phyloP scores from a whole-genome alignment of 2,113 vertebrate genomes.

The Tachysurus vachellii region DNA sequence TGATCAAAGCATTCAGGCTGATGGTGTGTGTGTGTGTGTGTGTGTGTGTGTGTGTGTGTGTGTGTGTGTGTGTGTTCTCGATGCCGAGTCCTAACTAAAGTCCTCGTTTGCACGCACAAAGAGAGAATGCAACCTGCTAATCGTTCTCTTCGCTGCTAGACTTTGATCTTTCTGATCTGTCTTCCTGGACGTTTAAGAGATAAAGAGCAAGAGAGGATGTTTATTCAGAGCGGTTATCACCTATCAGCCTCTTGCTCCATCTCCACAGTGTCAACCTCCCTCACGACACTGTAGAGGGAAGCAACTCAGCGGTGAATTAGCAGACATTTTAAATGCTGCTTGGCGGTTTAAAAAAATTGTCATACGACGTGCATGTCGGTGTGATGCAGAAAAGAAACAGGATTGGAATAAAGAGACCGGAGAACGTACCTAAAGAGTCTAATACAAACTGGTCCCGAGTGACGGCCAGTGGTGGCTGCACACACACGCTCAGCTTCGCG shows the following conservation, averaged over 20 bases:
- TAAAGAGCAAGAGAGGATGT: conserved; percentile 1
- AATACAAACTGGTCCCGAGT: conserved; percentile 85
- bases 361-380: neutral
- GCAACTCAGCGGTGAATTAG: neutral
- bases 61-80: neutral
- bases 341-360: no score
- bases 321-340: neutral
- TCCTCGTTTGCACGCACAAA: conserved; percentile 13
- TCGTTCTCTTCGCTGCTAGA: conserved; percentile 12
- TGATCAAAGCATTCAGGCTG: conserved; percentile 35
- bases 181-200: neutral
- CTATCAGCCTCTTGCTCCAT: neutral
- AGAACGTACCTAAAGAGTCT: conserved; percentile 79
- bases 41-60: conserved; percentile 22
- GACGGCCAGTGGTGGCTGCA: conserved; percentile 82
- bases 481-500: conserved; percentile 77
- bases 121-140: conserved; percentile 24
- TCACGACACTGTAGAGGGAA: neutral
- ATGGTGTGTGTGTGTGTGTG: conserved; percentile 15
- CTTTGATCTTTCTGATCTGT: conserved; percentile 36
- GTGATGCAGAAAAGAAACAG: neutral
- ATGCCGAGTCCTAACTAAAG: conserved; percentile 5
- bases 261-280: neutral
- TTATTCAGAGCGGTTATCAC: neutral
- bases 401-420: neutral